Conservation (phyloP, 2,888 invertebrate genomes). For the Dascillus cervinus region DNA sequence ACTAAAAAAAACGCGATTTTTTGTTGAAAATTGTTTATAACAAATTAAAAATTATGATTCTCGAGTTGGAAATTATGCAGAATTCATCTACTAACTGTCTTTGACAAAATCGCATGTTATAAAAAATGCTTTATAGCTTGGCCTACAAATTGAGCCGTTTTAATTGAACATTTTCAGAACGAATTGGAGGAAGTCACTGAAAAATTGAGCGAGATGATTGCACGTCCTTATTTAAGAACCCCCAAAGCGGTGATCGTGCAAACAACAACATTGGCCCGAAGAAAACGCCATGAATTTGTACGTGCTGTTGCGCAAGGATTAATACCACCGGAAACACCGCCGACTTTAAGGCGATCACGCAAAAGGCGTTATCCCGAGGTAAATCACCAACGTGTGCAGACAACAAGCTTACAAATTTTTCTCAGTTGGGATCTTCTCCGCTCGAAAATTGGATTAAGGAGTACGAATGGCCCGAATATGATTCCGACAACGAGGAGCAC, state of each 20-base stretch:
- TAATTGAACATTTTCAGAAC: too few species aligned
- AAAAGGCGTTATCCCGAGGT: conserved; percentile 44
- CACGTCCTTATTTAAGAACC: conserved; percentile 54
- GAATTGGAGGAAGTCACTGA: conserved; percentile 60
- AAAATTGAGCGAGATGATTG: conserved; percentile 57
- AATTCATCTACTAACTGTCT: too few species aligned
- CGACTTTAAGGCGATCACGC: conserved; percentile 45
- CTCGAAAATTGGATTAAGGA: conserved; percentile 45
- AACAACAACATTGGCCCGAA: conserved; percentile 50
- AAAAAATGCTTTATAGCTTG: too few species aligned
- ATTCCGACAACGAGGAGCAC: conserved; percentile 46
- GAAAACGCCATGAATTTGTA: conserved; percentile 57
- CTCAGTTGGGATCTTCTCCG: conserved; percentile 34
- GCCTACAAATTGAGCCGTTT: too few species aligned
- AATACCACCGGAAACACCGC: conserved; percentile 55
- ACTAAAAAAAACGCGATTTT: too few species aligned
- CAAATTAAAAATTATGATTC: too few species aligned
- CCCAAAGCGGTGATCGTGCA: conserved; percentile 55
- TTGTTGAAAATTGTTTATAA: too few species aligned
- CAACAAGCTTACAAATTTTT: too few species aligned
- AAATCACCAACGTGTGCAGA: too few species aligned
- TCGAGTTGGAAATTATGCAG: too few species aligned
- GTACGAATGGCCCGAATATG: conserved; percentile 56
- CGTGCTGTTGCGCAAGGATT: conserved; percentile 51
- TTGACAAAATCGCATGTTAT: too few species aligned